Evolutionary conservation across 1,140 invertebrate genomes (phyloP).

Genomic region (Drosophila malerkotliana): DNA sequence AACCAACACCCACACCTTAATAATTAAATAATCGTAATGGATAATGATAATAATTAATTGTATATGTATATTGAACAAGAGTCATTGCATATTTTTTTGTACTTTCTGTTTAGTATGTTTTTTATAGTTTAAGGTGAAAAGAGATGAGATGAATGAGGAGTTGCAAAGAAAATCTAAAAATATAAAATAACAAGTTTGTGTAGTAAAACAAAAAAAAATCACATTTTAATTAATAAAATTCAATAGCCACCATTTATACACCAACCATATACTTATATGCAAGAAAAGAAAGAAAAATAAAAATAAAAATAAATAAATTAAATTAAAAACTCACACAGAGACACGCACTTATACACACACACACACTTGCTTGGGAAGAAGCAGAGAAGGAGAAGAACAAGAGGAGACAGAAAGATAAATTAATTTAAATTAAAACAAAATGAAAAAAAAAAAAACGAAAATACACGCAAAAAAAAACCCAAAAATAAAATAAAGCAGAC

Average conservation of each 20-base stretch:
- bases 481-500: conserved; percentile 13
- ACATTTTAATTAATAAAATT: conserved; percentile 13
- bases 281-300: conserved; percentile 5
- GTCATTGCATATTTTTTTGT: conserved; percentile 48
- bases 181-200: conserved; percentile 24
- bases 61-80: conserved; percentile 37
- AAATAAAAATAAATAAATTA: conserved; percentile 7
- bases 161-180: conserved; percentile 7
- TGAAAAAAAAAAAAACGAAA: conserved; percentile 23
- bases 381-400: conserved; percentile 3
- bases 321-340: conserved; percentile 1
- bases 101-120: conserved; percentile 42
- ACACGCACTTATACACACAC: neutral
- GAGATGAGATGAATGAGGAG: neutral
- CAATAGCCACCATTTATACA: conserved; percentile 21
- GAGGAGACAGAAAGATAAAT: conserved; percentile 8
- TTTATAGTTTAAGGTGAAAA: conserved; percentile 4
- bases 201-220: conserved; percentile 9
- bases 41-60: conserved; percentile 19
- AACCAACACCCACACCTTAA: conserved; percentile 9
- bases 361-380: conserved; percentile 1
- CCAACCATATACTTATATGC: conserved; percentile 4
- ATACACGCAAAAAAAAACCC: conserved; percentile 22
- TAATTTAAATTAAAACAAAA: conserved; percentile 11
- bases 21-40: neutral